Evolutionary conservation across 2,113 vertebrate genomes (phyloP).

Genomic region (Plestiodon gilberti): DNA sequence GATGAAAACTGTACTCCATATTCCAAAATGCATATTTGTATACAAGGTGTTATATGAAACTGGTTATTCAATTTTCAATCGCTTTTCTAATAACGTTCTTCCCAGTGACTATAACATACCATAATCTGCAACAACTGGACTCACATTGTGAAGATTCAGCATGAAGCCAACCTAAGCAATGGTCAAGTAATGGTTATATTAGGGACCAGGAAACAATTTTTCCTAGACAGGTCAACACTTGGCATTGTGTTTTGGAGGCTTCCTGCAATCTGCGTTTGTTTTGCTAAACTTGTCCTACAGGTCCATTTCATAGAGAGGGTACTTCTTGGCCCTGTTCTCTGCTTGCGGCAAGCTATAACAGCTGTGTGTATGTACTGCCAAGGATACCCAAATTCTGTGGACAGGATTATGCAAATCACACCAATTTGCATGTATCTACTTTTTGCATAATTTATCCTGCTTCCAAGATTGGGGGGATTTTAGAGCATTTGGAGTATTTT

Average conservation of each 20-base stretch:
- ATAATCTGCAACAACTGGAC: background rate
- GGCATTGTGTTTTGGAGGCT: background rate
- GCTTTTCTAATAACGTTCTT: background rate
- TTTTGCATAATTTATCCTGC: constrained; percentile 8
- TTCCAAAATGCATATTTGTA: background rate
- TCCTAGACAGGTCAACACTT: background rate
- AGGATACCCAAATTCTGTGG: background rate
- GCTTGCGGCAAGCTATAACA: constrained; percentile 4
- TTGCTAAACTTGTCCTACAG: constrained; percentile 13
- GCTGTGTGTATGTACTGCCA: constrained; percentile 8
- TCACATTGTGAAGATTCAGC: background rate
- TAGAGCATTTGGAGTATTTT: background rate
- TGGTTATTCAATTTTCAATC: too few relatives aligned
- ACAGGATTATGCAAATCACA: constrained; percentile 30
- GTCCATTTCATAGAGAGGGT: background rate
- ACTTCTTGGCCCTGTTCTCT: background rate
- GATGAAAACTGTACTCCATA: background rate
- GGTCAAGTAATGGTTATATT: background rate
- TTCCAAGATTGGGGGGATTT: constrained; percentile 20
- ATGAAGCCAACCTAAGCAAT: background rate
- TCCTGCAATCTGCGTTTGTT: background rate
- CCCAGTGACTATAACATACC: background rate
- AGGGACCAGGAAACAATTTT: background rate
- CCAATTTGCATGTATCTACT: constrained; percentile 15
- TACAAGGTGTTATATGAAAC: too few relatives aligned